Percentiles rank a stretch among this genome's conserved stretches.
Evolutionary conservation across 2,888 invertebrate genomes (phyloP).

Genomic region (Erebia aethiops): DNA sequence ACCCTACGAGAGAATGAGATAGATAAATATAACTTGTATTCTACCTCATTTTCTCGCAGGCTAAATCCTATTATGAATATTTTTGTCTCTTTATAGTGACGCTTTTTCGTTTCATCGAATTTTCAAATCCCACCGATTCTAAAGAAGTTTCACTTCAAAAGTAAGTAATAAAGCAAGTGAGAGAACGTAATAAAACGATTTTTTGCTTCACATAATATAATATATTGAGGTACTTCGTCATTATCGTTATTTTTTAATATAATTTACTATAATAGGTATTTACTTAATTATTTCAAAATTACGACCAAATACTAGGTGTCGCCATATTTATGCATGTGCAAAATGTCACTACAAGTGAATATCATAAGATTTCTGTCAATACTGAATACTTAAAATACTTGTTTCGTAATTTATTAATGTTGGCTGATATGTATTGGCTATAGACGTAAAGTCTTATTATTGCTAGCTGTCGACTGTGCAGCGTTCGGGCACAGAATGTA

Average conservation of each 20-base stretch:
- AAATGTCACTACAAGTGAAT: constrained; percentile 18
- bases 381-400: not conserved
- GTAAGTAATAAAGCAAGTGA: too few species aligned
- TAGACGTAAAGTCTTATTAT: too few species aligned
- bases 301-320: constrained; percentile 3
- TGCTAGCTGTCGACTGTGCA: too few species aligned
- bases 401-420: not conserved
- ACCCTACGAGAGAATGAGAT: too few species aligned
- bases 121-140: too few species aligned
- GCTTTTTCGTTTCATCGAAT: too few species aligned
- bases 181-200: constrained; percentile 15
- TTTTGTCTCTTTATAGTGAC: too few species aligned
- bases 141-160: too few species aligned
- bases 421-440: not conserved
- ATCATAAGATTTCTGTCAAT: constrained; percentile 8
- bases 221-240: constrained; percentile 54
- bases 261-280: not conserved
- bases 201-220: constrained; percentile 54
- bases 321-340: constrained; percentile 17
- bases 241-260: constrained; percentile 42
- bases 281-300: constrained; percentile 1
- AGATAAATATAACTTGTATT: too few species aligned
- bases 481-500: too few species aligned
- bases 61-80: too few species aligned
- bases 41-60: too few species aligned